Evolutionary conservation across 2,888 invertebrate genomes (phyloP).

Genomic region (Tolmerus cingulatus): DNA sequence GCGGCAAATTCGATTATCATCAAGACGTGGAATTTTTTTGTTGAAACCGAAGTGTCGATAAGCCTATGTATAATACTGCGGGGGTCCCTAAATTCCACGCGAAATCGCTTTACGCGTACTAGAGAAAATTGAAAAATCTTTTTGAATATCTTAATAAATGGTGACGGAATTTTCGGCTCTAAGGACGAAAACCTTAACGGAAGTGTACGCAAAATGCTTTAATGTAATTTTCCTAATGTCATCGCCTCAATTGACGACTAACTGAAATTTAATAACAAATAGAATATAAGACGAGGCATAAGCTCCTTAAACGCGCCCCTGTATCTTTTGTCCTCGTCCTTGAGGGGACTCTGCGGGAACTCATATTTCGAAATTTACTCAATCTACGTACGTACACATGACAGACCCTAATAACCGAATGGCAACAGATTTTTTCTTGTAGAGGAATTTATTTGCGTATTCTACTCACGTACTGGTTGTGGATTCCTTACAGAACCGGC

Average conservation of each 20-base stretch:
- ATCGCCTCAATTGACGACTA: constrained; percentile 31
- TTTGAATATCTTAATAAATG: constrained; percentile 24
- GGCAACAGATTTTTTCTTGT: background rate
- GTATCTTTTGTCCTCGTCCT: background rate
- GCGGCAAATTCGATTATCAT: constrained; percentile 2
- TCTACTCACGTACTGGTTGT: constrained; percentile 39
- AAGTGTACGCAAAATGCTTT: constrained; percentile 15
- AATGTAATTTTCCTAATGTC: constrained; percentile 38
- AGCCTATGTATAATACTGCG: constrained; percentile 7
- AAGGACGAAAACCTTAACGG: background rate
- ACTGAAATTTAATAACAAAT: constrained; percentile 34
- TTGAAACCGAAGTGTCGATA: constrained; percentile 8
- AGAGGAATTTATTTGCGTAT: constrained; percentile 31
- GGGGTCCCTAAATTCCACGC: background rate
- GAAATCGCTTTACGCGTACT: background rate
- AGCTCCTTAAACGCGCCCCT: constrained; percentile 2
- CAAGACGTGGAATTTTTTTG: background rate
- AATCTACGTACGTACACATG: background rate
- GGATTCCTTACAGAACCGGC: constrained; percentile 28
- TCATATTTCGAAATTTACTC: constrained; percentile 11
- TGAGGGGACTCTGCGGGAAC: background rate
- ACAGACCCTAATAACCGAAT: constrained; percentile 1
- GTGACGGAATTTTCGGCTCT: background rate
- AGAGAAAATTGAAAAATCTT: constrained; percentile 1
- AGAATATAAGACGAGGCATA: constrained; percentile 2